Conservation (phyloP, 1,140 invertebrate genomes). For the Globodera ellingtonae region DNA sequence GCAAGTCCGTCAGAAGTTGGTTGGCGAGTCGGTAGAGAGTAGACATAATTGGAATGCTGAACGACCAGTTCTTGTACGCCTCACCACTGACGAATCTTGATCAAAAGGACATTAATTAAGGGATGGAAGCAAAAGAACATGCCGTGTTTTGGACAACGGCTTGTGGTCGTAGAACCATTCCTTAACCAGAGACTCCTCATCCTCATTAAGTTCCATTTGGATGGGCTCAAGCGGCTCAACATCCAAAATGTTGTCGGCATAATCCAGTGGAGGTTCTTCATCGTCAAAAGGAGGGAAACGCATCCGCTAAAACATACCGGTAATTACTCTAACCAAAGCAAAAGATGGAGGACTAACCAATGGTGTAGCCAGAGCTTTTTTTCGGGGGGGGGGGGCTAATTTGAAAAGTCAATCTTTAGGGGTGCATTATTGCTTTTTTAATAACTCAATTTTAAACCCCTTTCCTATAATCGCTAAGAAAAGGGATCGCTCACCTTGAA, state of each 20-base stretch:
- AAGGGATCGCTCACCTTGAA: slow-evolving; percentile 70
- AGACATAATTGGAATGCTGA: slow-evolving; percentile 92
- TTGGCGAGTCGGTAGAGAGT: slow-evolving; percentile 95
- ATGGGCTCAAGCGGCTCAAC: slow-evolving; percentile 98
- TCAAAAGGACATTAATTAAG: background rate
- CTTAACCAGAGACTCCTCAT: slow-evolving; percentile 83
- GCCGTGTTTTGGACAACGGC: slow-evolving; percentile 83
- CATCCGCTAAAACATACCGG: slow-evolving; percentile 79
- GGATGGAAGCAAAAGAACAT: background rate
- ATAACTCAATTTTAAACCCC: too few relatives aligned
- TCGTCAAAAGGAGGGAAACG: slow-evolving; percentile 99
- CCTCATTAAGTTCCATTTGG: slow-evolving; percentile 93
- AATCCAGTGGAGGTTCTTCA: slow-evolving; percentile 98
- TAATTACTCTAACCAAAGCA: too few relatives aligned
- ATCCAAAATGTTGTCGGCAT: slow-evolving; percentile 97
- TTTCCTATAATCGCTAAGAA: too few relatives aligned
- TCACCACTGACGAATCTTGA: slow-evolving; percentile 88
- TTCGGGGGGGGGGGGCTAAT: too few relatives aligned
- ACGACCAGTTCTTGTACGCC: slow-evolving; percentile 93
- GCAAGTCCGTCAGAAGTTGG: slow-evolving; percentile 94
- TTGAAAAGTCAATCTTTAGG: too few relatives aligned
- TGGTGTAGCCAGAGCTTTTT: too few relatives aligned
- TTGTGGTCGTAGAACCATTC: slow-evolving; percentile 99
- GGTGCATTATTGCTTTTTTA: too few relatives aligned
- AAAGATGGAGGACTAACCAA: too few relatives aligned